Conservation (phyloP, 2,888 invertebrate genomes). For the Acrocera orbiculus region DNA sequence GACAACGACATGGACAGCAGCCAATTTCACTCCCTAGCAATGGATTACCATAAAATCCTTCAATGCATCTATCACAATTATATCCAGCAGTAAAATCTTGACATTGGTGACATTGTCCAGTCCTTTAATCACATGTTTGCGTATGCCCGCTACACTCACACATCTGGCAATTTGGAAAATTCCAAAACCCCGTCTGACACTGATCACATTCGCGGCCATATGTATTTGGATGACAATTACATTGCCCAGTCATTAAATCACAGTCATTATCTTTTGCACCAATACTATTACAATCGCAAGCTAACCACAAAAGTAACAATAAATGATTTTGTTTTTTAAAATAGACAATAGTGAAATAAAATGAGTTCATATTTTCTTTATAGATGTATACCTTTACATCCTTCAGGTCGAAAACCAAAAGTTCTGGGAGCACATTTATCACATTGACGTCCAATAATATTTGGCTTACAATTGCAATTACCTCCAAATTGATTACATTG, state of each 20-base stretch:
- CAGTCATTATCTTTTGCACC: slow-evolving; percentile 92
- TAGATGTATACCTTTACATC: slow-evolving; percentile 51
- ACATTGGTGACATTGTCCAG: slow-evolving; percentile 79
- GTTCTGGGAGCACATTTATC: slow-evolving; percentile 86
- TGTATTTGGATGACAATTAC: slow-evolving; percentile 79
- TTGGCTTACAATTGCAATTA: slow-evolving; percentile 73
- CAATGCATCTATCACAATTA: slow-evolving; percentile 75
- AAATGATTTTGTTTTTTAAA: no score
- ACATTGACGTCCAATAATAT: slow-evolving; percentile 81
- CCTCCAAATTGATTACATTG: slow-evolving; percentile 76
- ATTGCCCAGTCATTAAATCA: slow-evolving; percentile 77
- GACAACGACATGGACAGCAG: slow-evolving; percentile 89
- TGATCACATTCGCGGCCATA: slow-evolving; percentile 90
- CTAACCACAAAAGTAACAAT: no score
- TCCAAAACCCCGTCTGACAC: slow-evolving; percentile 93
- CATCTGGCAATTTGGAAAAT: slow-evolving; percentile 87
- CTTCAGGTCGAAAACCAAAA: slow-evolving; percentile 88
- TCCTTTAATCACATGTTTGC: slow-evolving; percentile 74
- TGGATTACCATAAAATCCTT: slow-evolving; percentile 93
- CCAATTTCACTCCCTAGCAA: slow-evolving; percentile 74
- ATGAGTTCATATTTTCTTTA: background rate
- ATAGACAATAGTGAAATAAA: no score
- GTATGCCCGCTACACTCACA: slow-evolving; percentile 97
- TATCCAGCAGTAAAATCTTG: slow-evolving; percentile 74
- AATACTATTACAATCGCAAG: slow-evolving; percentile 91